phyloP scores from a whole-genome alignment of 2,888 invertebrate genomes.

The Hypomecis atomaria region DNA sequence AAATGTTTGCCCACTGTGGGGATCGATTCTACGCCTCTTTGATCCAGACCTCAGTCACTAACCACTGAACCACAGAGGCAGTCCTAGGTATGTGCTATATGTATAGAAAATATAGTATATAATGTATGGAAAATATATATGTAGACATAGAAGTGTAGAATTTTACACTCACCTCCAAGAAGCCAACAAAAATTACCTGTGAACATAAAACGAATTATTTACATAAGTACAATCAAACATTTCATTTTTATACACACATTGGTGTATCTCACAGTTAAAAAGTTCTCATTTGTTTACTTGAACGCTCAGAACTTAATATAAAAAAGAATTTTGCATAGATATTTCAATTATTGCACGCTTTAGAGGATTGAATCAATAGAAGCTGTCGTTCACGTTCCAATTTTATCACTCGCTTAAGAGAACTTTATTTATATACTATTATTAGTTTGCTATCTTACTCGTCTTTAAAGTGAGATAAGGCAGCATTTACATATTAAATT shows the following conservation, averaged over 20 bases:
- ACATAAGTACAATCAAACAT: too few relatives aligned
- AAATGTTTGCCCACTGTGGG: too few relatives aligned
- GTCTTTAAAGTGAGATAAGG: conserved; percentile 14
- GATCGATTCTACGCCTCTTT: too few relatives aligned
- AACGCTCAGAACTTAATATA: conserved; percentile 10
- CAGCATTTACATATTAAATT: conserved; percentile 15
- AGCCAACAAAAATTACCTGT: conserved; percentile 2
- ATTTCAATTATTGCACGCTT: conserved; percentile 14
- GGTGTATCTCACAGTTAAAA: not conserved
- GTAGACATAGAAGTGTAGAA: too few relatives aligned
- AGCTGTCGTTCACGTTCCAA: conserved; percentile 25
- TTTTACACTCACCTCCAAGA: conserved; percentile 2
- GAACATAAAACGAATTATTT: not conserved
- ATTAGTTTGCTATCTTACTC: conserved; percentile 20
- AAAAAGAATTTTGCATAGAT: conserved; percentile 11
- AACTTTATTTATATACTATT: conserved; percentile 28
- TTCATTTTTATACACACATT: too few relatives aligned
- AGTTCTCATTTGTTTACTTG: conserved; percentile 14
- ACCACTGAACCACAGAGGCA: too few relatives aligned
- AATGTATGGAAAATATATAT: too few relatives aligned
- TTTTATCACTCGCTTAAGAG: conserved; percentile 18
- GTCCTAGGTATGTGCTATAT: too few relatives aligned
- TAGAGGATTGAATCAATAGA: conserved; percentile 19
- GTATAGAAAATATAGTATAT: too few relatives aligned
- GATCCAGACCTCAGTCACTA: too few relatives aligned